These are phyloP conservation scores for Rotaria magnacalcarata DNA, from an alignment of 2,888 invertebrate species.

Conservation along the genomic window DNA sequence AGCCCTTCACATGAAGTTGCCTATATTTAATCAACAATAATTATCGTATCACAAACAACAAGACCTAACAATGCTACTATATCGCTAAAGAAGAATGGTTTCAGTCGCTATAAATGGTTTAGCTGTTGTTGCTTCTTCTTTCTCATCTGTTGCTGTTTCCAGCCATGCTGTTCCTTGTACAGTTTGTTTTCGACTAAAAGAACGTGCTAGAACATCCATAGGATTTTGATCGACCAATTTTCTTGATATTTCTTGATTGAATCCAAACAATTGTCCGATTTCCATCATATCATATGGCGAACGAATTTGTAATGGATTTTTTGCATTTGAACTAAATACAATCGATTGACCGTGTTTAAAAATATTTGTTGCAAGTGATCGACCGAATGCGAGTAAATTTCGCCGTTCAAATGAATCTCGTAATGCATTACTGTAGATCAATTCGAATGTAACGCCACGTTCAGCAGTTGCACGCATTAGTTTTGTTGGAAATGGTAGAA, in stretches of 20 bases:
- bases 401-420: conserved; percentile 18
- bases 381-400: conserved; percentile 13
- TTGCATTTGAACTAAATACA: conserved; percentile 23
- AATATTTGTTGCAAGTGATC: neutral
- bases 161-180: neutral
- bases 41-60: neutral
- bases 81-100: neutral
- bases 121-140: neutral
- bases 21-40: neutral
- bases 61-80: neutral
- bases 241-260: neutral
- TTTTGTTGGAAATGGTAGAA: neutral
- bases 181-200: conserved; percentile 1
- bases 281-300: conserved; percentile 35
- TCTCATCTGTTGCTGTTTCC: neutral
- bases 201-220: conserved; percentile 10
- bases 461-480: neutral
- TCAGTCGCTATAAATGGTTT: conserved; percentile 1
- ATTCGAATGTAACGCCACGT: conserved; percentile 17
- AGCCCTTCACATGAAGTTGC: neutral
- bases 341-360: neutral
- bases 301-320: conserved; percentile 8
- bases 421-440: conserved; percentile 9
- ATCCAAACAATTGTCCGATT: conserved; percentile 20
- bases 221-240: neutral